Conservation (phyloP, 1,140 invertebrate species). For the Conus betulinus region DNA sequence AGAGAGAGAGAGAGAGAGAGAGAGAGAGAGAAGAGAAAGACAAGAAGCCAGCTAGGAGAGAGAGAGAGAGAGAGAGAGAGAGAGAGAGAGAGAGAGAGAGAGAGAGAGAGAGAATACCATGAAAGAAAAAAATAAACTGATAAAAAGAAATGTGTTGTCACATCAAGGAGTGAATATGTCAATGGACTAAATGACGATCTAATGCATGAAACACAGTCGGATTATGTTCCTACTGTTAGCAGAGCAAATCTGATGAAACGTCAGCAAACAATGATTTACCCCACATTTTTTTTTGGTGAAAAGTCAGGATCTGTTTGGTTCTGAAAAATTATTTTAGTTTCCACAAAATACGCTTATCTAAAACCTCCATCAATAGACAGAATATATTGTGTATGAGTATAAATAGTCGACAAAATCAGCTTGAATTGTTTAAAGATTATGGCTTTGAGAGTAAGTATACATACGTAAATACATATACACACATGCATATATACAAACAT, state of each 20-base stretch:
- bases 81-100: constrained; percentile 8
- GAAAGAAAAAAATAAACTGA: background rate
- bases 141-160: background rate
- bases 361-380: too few species aligned
- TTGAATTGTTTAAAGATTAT: background rate
- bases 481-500: background rate
- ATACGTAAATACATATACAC: background rate
- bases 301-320: background rate
- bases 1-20: constrained; percentile 28
- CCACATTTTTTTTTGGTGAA: background rate
- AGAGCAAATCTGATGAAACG: background rate
- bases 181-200: background rate
- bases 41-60: too few species aligned
- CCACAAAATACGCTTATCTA: too few species aligned
- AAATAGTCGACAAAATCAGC: too few species aligned
- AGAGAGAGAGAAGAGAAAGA: background rate
- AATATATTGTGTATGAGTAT: too few species aligned
- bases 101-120: background rate
- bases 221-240: background rate
- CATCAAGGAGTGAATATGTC: background rate
- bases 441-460: background rate
- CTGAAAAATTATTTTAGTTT: background rate
- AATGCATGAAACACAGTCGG: background rate
- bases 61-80: background rate
- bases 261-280: background rate